Conservation (phyloP, 2,113 vertebrate genomes). For the Heterotilapia buettikoferi region DNA sequence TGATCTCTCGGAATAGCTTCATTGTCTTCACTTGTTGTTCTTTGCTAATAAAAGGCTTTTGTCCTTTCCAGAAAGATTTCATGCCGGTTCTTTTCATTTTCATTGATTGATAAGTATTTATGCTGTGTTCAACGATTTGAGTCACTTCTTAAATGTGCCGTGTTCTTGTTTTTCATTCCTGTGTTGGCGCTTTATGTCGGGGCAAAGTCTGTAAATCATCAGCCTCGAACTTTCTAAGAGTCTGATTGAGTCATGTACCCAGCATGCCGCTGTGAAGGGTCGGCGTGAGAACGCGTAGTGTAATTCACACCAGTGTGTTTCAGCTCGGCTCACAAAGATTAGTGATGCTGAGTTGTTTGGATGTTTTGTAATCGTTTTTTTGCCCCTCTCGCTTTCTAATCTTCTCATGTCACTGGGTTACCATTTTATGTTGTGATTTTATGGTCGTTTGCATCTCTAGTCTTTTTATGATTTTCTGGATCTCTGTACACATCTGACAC, state of each 20-base stretch:
- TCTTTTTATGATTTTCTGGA: background rate
- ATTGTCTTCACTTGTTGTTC: background rate
- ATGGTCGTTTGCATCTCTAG: background rate
- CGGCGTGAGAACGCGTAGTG: background rate
- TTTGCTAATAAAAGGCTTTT: background rate
- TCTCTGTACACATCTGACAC: background rate
- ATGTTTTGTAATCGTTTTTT: background rate
- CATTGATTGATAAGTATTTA: background rate
- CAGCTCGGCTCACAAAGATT: background rate
- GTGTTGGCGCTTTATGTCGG: background rate
- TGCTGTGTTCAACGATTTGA: background rate
- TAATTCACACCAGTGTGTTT: background rate
- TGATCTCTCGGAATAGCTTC: background rate
- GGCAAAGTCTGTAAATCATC: background rate
- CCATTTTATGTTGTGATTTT: background rate
- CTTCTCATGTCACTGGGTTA: background rate
- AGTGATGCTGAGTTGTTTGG: background rate
- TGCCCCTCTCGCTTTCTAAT: background rate
- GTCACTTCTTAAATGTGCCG: background rate
- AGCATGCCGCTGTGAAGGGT: background rate
- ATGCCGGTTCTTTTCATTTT: background rate
- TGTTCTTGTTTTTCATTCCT: background rate
- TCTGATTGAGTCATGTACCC: background rate
- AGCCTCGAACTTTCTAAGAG: background rate
- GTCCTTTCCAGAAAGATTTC: background rate